These are phyloP conservation scores for Gadopsis bispinosus DNA, from an alignment of 2,797 vertebrate genomes.

Conservation along the genomic window DNA sequence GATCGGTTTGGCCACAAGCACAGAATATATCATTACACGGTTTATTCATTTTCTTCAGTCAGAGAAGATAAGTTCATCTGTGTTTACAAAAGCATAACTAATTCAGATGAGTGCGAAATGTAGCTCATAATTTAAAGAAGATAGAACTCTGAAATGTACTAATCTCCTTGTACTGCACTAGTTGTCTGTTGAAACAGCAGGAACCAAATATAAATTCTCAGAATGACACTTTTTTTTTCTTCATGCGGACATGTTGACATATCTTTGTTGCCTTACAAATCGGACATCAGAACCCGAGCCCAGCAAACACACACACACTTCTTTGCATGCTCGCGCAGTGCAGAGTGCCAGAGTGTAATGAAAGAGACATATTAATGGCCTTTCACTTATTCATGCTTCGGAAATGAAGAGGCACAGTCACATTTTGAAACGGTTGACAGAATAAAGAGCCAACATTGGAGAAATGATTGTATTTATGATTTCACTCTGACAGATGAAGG, in stretches of 20 bases:
- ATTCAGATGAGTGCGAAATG: slow-evolving; percentile 30
- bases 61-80: slow-evolving; percentile 20
- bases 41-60: slow-evolving; percentile 17
- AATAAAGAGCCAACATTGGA: slow-evolving; percentile 84
- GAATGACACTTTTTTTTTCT: slow-evolving; percentile 46
- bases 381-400: slow-evolving; percentile 84
- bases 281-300: slow-evolving; percentile 77
- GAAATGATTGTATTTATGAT: slow-evolving; percentile 87
- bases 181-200: slow-evolving; percentile 36
- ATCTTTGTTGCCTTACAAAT: slow-evolving; percentile 80
- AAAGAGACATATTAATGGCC: slow-evolving; percentile 86
- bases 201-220: slow-evolving; percentile 35
- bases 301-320: slow-evolving; percentile 58
- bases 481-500: slow-evolving; percentile 82
- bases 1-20: slow-evolving; percentile 13
- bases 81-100: slow-evolving; percentile 20
- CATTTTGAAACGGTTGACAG: slow-evolving; percentile 80
- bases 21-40: not conserved
- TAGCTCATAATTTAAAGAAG: slow-evolving; percentile 35
- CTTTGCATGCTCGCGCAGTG: slow-evolving; percentile 64
- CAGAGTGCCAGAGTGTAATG: slow-evolving; percentile 77
- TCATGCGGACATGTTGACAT: slow-evolving; percentile 57
- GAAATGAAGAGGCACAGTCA: slow-evolving; percentile 82
- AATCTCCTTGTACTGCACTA: not conserved
- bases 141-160: not conserved